phyloP scores from a whole-genome alignment of 2,888 invertebrate species.

The Ormyrus thymus region DNA sequence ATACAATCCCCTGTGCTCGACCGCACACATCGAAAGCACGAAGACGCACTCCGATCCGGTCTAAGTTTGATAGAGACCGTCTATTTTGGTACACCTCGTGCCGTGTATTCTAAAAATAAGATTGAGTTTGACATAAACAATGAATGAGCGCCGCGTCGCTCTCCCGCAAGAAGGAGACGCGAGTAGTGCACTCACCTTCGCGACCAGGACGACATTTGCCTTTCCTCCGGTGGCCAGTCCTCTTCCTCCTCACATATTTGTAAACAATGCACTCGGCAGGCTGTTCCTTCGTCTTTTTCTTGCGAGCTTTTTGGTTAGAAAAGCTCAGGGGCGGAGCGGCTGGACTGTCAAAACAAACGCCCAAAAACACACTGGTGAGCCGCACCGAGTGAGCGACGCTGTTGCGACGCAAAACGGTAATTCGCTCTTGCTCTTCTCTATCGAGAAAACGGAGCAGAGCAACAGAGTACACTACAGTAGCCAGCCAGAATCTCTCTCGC shows the following conservation, averaged over 20 bases:
- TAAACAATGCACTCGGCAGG: not conserved
- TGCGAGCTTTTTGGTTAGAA: constrained; percentile 28
- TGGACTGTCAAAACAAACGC: constrained; percentile 41
- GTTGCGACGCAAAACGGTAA: constrained; percentile 46
- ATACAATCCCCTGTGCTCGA: constrained; percentile 1
- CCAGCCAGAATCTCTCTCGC: not conserved
- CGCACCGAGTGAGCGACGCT: not conserved
- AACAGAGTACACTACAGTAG: not conserved
- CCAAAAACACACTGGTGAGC: constrained; percentile 17
- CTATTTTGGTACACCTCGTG: constrained; percentile 44
- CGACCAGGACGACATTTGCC: constrained; percentile 29
- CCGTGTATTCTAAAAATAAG: constrained; percentile 46
- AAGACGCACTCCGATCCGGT: not conserved
- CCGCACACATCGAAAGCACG: constrained; percentile 3
- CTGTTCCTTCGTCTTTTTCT: no score
- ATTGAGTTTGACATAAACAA: constrained; percentile 46
- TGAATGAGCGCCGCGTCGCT: constrained; percentile 13
- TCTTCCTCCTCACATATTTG: not conserved
- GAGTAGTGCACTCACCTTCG: constrained; percentile 17
- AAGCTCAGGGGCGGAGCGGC: not conserved
- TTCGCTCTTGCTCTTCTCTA: constrained; percentile 22
- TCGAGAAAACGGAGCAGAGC: constrained; percentile 26
- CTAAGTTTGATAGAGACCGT: constrained; percentile 12
- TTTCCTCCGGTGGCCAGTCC: not conserved
- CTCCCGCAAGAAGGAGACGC: not conserved